A percentile compares a stretch with the other conserved stretches of the same genome.
Conservation (phyloP, 1,140 invertebrate genomes). For the Drosophila albomicans region DNA sequence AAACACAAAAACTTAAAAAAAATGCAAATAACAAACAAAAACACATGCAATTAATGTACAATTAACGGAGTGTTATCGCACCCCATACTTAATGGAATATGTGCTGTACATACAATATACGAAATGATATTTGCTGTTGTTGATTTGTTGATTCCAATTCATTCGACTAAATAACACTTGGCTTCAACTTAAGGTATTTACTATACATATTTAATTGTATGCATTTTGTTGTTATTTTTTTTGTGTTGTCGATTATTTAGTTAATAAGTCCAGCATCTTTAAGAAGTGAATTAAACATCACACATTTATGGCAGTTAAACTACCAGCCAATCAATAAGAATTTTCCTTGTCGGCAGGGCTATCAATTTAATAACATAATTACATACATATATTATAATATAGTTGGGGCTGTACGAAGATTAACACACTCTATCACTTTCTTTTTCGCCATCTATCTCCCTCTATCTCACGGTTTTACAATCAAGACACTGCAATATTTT, state of each 20-base stretch:
- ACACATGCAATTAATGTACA: neutral
- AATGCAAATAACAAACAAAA: neutral
- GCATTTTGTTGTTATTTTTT: slow-evolving; percentile 49
- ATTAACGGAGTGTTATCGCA: slow-evolving; percentile 5
- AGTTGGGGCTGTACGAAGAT: neutral
- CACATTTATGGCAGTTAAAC: slow-evolving; percentile 34
- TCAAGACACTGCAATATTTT: neutral
- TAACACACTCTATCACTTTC: neutral
- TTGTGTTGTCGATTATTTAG: slow-evolving; percentile 36
- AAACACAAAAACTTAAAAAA: neutral
- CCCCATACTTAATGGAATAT: slow-evolving; percentile 12
- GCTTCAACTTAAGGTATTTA: slow-evolving; percentile 36
- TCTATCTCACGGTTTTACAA: neutral
- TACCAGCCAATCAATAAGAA: slow-evolving; percentile 22
- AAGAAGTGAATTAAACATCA: slow-evolving; percentile 27
- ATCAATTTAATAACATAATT: neutral
- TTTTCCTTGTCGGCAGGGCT: slow-evolving; percentile 4
- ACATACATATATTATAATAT: neutral
- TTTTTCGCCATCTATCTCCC: neutral
- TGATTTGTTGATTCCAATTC: slow-evolving; percentile 7
- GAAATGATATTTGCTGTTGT: slow-evolving; percentile 5
- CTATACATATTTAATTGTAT: slow-evolving; percentile 14
- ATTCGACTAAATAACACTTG: slow-evolving; percentile 6
- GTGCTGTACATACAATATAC: neutral
- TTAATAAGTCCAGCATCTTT: slow-evolving; percentile 17